phyloP scores from a whole-genome alignment of 2,888 invertebrate genomes.

The Pachycephus smyrnensis region DNA sequence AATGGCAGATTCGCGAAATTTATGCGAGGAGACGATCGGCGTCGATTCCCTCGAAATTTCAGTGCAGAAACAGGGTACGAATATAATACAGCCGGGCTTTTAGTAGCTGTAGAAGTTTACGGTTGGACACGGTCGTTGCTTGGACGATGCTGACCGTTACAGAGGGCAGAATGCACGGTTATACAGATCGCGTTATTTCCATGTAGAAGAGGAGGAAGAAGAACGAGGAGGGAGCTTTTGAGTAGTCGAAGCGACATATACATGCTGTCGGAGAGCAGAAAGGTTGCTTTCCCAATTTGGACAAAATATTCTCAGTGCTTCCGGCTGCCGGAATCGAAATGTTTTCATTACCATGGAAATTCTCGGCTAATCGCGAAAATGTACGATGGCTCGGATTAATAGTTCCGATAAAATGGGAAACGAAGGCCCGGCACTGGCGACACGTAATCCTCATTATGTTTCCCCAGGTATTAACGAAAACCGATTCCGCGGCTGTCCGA shows the following conservation, averaged over 20 bases:
- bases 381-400: slow-evolving; percentile 35
- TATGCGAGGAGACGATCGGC: not conserved
- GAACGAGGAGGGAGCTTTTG: not conserved
- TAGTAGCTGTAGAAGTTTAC: not conserved
- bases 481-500: slow-evolving; percentile 1
- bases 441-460: slow-evolving; percentile 51
- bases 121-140: not conserved
- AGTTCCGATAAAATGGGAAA: slow-evolving; percentile 21
- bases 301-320: not conserved
- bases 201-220: not conserved
- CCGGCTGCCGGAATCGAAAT: not conserved
- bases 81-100: not conserved
- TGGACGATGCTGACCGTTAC: not conserved
- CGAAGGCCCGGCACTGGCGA: slow-evolving; percentile 26
- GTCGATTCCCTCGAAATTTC: not conserved
- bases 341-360: not conserved
- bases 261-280: not conserved
- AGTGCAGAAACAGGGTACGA: not conserved
- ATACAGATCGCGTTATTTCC: not conserved
- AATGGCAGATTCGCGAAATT: not conserved
- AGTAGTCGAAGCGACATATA: not conserved
- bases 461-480: slow-evolving; percentile 44
- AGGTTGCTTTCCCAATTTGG: not conserved
- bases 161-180: not conserved
- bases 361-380: not conserved